phyloP scores from a whole-genome alignment of 2,888 invertebrate species.

The Cheilosia impressa region DNA sequence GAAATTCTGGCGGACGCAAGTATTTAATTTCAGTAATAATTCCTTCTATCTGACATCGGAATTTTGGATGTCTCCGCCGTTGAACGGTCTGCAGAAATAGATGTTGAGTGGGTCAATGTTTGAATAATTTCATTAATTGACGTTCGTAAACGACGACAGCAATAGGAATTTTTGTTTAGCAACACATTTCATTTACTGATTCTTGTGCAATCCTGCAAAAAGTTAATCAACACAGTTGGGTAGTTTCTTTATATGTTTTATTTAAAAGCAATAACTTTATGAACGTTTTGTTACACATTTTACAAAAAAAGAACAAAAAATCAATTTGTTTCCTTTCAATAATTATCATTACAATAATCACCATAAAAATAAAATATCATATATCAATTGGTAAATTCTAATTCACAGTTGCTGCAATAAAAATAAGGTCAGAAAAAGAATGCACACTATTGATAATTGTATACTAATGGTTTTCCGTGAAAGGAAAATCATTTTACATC shows the following conservation, averaged over 20 bases:
- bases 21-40: no score
- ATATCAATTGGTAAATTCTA: slow-evolving; percentile 38
- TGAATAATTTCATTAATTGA: no score
- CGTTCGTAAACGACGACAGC: no score
- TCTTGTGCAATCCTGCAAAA: no score
- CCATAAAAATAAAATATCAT: slow-evolving; percentile 34
- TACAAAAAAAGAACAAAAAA: slow-evolving; percentile 33
- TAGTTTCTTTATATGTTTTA: slow-evolving; percentile 22
- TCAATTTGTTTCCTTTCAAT: slow-evolving; percentile 21
- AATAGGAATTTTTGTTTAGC: no score
- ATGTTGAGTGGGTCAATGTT: no score
- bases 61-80: no score
- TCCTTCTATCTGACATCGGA: no score
- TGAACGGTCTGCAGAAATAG: no score
- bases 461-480: not conserved
- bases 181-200: no score
- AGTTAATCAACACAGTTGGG: no score
- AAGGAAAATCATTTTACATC: not conserved
- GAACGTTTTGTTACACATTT: slow-evolving; percentile 15
- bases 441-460: not conserved
- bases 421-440: not conserved
- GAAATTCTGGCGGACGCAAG: no score
- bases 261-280: slow-evolving; percentile 48
- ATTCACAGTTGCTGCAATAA: slow-evolving; percentile 38
- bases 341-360: slow-evolving; percentile 13